phyloP scores from a whole-genome alignment of 2,797 vertebrate species.

The Poecilia wingei region DNA sequence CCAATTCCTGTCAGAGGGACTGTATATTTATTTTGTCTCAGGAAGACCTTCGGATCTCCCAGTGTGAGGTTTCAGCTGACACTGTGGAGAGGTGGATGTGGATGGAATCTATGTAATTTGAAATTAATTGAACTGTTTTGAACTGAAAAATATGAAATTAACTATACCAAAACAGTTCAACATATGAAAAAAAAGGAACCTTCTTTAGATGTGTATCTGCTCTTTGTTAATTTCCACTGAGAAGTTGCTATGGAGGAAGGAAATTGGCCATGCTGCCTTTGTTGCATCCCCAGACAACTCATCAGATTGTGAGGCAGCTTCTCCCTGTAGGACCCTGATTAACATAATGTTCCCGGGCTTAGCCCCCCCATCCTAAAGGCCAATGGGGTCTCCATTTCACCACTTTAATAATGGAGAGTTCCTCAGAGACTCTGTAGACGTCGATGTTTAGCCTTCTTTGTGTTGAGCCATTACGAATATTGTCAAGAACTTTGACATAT shows the following conservation, averaged over 20 bases:
- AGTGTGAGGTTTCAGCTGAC: not conserved
- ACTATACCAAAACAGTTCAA: not conserved
- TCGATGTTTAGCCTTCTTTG: slow-evolving; percentile 43
- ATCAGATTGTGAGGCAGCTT: slow-evolving; percentile 39
- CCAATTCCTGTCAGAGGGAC: not conserved
- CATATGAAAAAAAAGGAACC: not conserved
- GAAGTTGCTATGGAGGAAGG: slow-evolving; percentile 22
- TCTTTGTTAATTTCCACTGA: not conserved
- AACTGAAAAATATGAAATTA: not conserved
- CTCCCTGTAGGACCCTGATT: slow-evolving; percentile 53
- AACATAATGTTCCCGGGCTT: slow-evolving; percentile 63
- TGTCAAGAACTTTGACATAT: slow-evolving; percentile 51
- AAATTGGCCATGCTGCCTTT: slow-evolving; percentile 27
- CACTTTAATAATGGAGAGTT: slow-evolving; percentile 58
- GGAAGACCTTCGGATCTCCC: not conserved
- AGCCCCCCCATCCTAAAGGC: slow-evolving; percentile 54
- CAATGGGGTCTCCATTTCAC: slow-evolving; percentile 65
- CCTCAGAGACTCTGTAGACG: slow-evolving; percentile 42
- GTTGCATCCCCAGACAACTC: slow-evolving; percentile 36
- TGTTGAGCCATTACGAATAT: slow-evolving; percentile 71
- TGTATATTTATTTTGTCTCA: not conserved
- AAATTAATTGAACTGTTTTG: not conserved
- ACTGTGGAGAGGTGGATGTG: not conserved
- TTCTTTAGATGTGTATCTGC: not conserved
- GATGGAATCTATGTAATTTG: not conserved